Conservation (phyloP, 2,113 vertebrate genomes). For the Oenanthe oenanthe region DNA sequence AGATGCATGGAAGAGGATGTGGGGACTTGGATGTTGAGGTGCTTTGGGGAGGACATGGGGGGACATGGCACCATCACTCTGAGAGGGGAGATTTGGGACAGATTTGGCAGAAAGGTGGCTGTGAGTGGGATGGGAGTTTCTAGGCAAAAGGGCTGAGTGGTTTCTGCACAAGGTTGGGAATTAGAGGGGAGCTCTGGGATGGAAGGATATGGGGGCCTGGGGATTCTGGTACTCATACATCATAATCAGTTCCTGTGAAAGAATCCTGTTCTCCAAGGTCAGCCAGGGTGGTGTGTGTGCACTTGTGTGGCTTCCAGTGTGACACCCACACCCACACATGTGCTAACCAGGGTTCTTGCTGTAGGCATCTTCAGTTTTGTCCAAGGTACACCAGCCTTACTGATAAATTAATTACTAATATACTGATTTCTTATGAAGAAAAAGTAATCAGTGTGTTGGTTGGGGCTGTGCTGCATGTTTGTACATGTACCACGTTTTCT, state of each 20-base stretch:
- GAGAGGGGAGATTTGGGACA: not conserved
- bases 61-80: not conserved
- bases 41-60: not conserved
- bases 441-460: rapidly evolving
- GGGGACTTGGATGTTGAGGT: not conserved
- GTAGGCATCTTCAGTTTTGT: not conserved
- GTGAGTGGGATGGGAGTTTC: not conserved
- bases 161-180: not conserved
- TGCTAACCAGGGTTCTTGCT: not conserved
- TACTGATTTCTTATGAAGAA: not conserved
- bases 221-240: not conserved
- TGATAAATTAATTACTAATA: not conserved
- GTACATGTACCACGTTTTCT: not conserved
- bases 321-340: rapidly evolving
- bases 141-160: not conserved
- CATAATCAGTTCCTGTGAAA: not conserved
- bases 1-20: not conserved
- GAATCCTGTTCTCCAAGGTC: not conserved
- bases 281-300: not conserved
- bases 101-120: not conserved
- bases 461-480: not conserved
- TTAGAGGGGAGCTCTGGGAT: not conserved
- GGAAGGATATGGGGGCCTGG: not conserved
- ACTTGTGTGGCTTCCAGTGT: not conserved
- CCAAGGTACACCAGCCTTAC: not conserved